Conservation (phyloP, 2,797 vertebrate genomes). For the Parambassis ranga region DNA sequence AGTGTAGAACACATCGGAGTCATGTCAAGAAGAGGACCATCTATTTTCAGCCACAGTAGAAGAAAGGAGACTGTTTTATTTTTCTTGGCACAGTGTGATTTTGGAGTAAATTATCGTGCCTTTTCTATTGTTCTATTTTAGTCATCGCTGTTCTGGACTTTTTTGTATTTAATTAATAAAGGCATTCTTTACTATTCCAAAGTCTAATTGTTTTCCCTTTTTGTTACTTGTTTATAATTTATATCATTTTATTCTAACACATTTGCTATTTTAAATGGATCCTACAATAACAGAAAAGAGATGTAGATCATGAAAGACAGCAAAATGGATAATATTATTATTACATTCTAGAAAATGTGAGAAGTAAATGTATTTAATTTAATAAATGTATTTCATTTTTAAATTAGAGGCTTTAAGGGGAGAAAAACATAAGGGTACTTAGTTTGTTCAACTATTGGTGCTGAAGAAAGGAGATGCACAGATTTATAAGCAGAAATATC, state of each 20-base stretch:
- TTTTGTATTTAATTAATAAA: slow-evolving; percentile 82
- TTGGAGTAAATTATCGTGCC: slow-evolving; percentile 81
- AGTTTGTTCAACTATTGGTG: no score
- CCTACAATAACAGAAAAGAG: background rate
- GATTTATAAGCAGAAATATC: no score
- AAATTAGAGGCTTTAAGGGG: no score
- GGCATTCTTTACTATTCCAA: slow-evolving; percentile 69
- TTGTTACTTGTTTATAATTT: background rate
- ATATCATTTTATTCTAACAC: background rate
- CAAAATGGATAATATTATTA: no score
- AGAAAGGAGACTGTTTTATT: slow-evolving; percentile 70
- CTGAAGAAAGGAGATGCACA: no score
- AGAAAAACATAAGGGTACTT: no score
- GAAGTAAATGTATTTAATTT: no score
- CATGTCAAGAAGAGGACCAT: slow-evolving; percentile 67
- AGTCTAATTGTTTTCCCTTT: background rate
- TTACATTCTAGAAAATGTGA: no score
- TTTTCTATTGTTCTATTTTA: slow-evolving; percentile 81
- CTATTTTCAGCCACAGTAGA: slow-evolving; percentile 73
- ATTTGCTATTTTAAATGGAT: background rate
- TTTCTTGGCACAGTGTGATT: slow-evolving; percentile 79
- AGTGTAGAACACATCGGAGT: slow-evolving; percentile 57
- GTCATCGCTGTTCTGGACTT: slow-evolving; percentile 70
- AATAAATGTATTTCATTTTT: no score
- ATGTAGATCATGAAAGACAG: background rate